These are phyloP conservation scores for Oreohelix idahoensis DNA, from an alignment of 1,140 invertebrate genomes.

Conservation along the genomic window DNA sequence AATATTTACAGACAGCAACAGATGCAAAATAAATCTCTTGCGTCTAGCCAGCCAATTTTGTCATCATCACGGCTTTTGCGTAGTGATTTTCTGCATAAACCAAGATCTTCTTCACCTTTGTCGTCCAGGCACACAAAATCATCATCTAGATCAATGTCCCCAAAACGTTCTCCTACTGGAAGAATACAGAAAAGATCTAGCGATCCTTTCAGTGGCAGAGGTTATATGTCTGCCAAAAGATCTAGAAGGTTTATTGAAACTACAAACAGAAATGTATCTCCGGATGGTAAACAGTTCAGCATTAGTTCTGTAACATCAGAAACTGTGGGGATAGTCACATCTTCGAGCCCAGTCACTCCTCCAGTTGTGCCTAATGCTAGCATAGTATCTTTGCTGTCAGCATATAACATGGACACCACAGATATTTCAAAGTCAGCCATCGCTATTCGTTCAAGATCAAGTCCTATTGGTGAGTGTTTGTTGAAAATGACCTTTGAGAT, in stretches of 20 bases:
- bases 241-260: constrained; percentile 16
- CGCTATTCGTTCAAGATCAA: not conserved
- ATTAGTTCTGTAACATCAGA: constrained; percentile 37
- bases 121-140: not conserved
- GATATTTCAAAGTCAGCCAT: not conserved
- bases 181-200: constrained; percentile 7
- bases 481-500: too few relatives aligned
- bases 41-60: not conserved
- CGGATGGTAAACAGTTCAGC: constrained; percentile 7
- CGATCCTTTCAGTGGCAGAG: constrained; percentile 13
- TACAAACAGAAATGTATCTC: not conserved
- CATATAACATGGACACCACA: not conserved
- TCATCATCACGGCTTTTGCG: not conserved
- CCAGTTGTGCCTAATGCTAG: not conserved
- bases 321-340: constrained; percentile 31
- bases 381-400: not conserved
- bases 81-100: not conserved
- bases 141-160: not conserved
- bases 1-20: constrained; percentile 24
- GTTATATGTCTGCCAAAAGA: constrained; percentile 25
- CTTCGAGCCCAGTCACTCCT: constrained; percentile 3
- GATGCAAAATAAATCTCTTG: not conserved
- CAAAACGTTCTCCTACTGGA: not conserved
- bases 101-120: not conserved
- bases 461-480: not conserved